Evolutionary conservation across 2,113 vertebrate species (phyloP).

Genomic region (Orycteropus afer): DNA sequence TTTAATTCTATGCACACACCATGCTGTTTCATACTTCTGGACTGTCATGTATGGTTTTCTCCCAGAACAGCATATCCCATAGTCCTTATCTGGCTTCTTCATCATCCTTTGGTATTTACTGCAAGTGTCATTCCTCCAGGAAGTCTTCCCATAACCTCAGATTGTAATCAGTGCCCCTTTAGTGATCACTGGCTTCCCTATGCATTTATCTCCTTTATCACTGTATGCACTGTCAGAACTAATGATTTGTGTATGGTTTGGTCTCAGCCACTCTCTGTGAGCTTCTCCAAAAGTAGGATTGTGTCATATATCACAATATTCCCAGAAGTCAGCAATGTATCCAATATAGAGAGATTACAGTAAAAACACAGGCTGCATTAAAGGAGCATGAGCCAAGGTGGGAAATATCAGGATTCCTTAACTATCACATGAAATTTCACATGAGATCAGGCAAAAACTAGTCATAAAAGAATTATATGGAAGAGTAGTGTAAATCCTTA

Average conservation of each 20-base stretch:
- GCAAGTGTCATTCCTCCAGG: neutral
- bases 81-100: neutral
- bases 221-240: neutral
- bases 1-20: accelerated
- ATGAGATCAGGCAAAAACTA: neutral
- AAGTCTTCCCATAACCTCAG: neutral
- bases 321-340: neutral
- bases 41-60: neutral
- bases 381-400: neutral
- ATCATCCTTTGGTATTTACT: neutral
- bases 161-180: too few species aligned
- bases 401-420: neutral
- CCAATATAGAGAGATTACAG: neutral
- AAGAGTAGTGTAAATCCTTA: neutral
- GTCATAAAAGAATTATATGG: neutral
- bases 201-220: neutral
- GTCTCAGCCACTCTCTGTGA: neutral
- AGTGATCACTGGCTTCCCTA: neutral
- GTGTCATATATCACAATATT: neutral
- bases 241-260: neutral
- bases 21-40: neutral
- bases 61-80: neutral
- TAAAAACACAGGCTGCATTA: neutral
- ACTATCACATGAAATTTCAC: neutral
- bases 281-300: neutral